Base-by-base conservation (phyloP, 1,140 invertebrate genomes). In the Drosophila pseudoananassae region DNA sequence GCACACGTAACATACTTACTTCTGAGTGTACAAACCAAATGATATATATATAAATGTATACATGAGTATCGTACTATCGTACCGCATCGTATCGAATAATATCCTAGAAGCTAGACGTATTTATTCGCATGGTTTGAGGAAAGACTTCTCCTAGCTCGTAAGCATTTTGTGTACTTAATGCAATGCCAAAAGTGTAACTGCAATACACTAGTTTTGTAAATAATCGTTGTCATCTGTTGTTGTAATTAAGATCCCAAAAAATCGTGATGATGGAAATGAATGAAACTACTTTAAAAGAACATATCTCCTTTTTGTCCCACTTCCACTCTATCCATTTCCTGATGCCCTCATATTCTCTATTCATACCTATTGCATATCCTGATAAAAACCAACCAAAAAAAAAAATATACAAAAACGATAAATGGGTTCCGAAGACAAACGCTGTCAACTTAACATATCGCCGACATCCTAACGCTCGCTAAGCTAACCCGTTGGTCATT, bases 81-180 rank as follows among this genome's bases (percentile, higher is more conserved):
- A 76, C 20, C 73, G 64, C 79, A 84, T 69, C 72, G 49, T 76
- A 76, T 74, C 73, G 71, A 75, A 70, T 83, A 85, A 84, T 80
- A 83, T 70, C 59, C 74, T 75, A 80, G 76, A 59, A 79, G 76
- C 76, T 80, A 79, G 56, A 84, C 55, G 71, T 74, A 80, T 55
- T 70, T 76, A 82, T 73, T 79, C 78, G 83, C 78, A 88, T 88
- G 83, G 84, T 88, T 88, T 88, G 83, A 88, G 78, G 78, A 87
- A 88, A 88, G 83, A 88, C 83, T 88, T 88, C 72, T 88, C 40
- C 77, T 79, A 83, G 60, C 66, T 74, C 80, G 64, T 89, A 88
- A 88, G 83, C 72, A 72, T 74, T 64, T 70, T 69, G 83, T 88
- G 71, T 88, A 83, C 66, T 69, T 88, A 77, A 77, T 72, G 75